Evolutionary conservation across 2,888 invertebrate genomes (phyloP), one percentile per base, ranked within the genome.

Genomic region (Micoletzkya japonica): DNA sequence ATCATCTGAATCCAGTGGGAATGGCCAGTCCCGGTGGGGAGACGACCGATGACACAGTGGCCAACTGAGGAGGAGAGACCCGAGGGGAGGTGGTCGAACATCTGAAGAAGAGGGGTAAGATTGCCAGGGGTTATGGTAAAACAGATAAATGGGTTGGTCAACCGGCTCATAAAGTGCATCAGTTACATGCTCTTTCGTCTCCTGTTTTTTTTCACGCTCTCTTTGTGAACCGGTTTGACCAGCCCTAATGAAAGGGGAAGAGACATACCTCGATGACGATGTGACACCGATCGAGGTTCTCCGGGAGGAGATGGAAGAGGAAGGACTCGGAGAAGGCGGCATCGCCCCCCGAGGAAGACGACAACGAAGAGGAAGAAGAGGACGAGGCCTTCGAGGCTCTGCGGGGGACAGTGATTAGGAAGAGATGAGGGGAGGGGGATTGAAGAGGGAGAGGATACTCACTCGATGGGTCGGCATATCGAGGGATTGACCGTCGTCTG

Each of bases 1-100:
- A 85, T 74, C 84, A 85, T 85, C 67, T 84, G 84, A 32, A 78
- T 71, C 84, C 84, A 84, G 64, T 84, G 84, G 52, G 76, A 73
- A 32, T 76, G 76, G 34, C 82, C 84, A 20, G 78, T 74, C 34
- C 77, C 79, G 26, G 75, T 73, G 26, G 75, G 73, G 17, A 75
- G 67, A 14, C 79, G 73, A 0, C 83, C 83, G 56, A 83, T 79
- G n/a, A 79, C 77, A 71, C 82, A 83, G 59, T 79, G 78, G n/a
- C 82, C 83, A 6, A 81, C 71, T 37, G 76, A 76, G 30, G 75
- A 56, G 2, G 80, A 70, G 34, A 71, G 73, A 44, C 74, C 74
- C 26, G 70, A 39, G 0, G 73, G 61, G 52, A 74, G 74, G 64
- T 77, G 77, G 57, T 79, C 80, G 68, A 77, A 81, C 70, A 78